Percentiles rank a stretch among this genome's conserved stretches.
Evolutionary conservation across 2,888 invertebrate species (phyloP).

Genomic region (Ypsolopha scabrella): DNA sequence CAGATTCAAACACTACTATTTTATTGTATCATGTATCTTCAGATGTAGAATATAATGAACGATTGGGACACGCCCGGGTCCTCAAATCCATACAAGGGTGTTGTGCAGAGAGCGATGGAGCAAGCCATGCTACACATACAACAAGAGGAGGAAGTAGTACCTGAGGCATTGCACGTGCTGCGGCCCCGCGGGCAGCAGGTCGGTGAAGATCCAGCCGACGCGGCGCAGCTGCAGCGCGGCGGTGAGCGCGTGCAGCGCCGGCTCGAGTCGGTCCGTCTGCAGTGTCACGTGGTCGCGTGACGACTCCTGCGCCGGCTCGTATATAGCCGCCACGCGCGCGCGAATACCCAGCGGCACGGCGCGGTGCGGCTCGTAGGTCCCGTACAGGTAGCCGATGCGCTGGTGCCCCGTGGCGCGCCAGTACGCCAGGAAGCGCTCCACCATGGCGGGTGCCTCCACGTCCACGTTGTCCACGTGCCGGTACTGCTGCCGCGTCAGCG

Average conservation of each 20-base stretch:
- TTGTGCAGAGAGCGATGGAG: no score
- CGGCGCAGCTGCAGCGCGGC: slow-evolving; percentile 78
- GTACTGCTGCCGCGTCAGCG: slow-evolving; percentile 93
- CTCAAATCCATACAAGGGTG: no score
- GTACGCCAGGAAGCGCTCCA: slow-evolving; percentile 96
- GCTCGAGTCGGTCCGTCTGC: slow-evolving; percentile 75
- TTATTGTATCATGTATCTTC: no score
- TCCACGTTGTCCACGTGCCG: slow-evolving; percentile 97
- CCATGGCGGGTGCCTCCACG: slow-evolving; percentile 95
- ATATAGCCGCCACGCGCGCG: slow-evolving; percentile 92
- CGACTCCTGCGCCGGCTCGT: slow-evolving; percentile 96
- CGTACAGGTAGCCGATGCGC: slow-evolving; percentile 93
- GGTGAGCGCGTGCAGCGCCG: slow-evolving; percentile 83
- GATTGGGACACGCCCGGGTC: no score
- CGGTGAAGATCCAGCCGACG: slow-evolving; percentile 99
- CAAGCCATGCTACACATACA: no score
- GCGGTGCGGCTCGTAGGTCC: slow-evolving; percentile 90
- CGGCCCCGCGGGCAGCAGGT: slow-evolving; percentile 85
- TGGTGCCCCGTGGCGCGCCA: slow-evolving; percentile 96
- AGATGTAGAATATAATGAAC: no score
- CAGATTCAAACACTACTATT: no score
- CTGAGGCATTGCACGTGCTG: slow-evolving; percentile 83
- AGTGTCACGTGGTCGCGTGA: slow-evolving; percentile 75
- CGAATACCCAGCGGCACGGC: slow-evolving; percentile 92
- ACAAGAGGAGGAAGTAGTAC: slow-evolving; percentile 7